These are phyloP conservation scores for Drosophila picticornis DNA, from an alignment of 2,888 invertebrate genomes.

Conservation along the genomic window DNA sequence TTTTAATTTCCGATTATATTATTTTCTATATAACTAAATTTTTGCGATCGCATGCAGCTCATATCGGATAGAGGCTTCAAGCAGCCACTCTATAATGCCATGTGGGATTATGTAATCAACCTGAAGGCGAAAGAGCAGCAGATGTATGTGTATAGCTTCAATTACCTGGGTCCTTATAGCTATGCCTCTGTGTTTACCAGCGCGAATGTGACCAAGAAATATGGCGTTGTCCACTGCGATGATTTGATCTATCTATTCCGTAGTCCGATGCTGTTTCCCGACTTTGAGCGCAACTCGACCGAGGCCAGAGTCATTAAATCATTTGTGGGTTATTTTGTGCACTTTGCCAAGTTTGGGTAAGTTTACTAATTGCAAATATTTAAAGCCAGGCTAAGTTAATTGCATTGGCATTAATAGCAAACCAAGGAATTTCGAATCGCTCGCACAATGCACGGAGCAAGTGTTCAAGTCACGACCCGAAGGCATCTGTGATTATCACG, in stretches of 20 bases:
- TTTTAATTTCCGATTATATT: background rate
- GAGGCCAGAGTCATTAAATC: constrained; percentile 83
- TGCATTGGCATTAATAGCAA: constrained; percentile 50
- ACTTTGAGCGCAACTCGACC: constrained; percentile 76
- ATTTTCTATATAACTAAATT: background rate
- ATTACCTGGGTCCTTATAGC: constrained; percentile 85
- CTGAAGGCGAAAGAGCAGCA: constrained; percentile 75
- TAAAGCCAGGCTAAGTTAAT: background rate
- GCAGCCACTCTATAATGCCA: constrained; percentile 85
- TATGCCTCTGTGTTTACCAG: constrained; percentile 85
- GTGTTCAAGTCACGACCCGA: constrained; percentile 57
- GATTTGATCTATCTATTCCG: constrained; percentile 86
- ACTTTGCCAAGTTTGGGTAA: constrained; percentile 86
- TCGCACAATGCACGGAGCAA: constrained; percentile 46
- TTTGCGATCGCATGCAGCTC: constrained; percentile 78
- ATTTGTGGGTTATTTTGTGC: constrained; percentile 85
- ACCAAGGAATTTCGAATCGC: constrained; percentile 53
- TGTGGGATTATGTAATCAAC: constrained; percentile 67
- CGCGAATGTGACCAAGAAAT: constrained; percentile 58
- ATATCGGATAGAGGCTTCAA: constrained; percentile 86
- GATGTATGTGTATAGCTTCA: constrained; percentile 86
- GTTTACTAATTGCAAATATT: constrained; percentile 20
- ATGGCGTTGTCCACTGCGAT: constrained; percentile 86
- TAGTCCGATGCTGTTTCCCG: constrained; percentile 84
- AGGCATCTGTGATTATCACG: constrained; percentile 82